Percentiles rank a stretch among this genome's conserved stretches.
phyloP scores from a whole-genome alignment of 2,888 invertebrate genomes.

The Tipula vernalis region DNA sequence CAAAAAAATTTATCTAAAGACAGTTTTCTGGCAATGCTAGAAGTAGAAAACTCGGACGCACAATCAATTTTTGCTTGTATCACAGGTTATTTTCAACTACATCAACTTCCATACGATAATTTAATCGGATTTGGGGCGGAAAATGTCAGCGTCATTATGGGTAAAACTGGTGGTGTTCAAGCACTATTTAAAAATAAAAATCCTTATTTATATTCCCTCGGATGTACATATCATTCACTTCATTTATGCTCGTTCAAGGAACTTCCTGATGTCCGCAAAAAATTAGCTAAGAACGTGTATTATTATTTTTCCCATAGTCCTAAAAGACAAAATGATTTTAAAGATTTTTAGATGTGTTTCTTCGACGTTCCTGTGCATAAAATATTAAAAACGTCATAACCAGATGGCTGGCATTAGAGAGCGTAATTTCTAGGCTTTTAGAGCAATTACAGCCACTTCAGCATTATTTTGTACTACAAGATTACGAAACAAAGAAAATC shows the following conservation, averaged over 20 bases:
- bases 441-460: background rate
- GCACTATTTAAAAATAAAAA: conserved; percentile 9
- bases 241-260: conserved; percentile 13
- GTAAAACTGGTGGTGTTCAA: background rate
- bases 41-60: background rate
- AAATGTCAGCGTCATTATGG: background rate
- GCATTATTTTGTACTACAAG: background rate
- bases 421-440: background rate
- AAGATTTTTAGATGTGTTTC: conserved; percentile 21
- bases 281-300: conserved; percentile 20
- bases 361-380: conserved; percentile 21
- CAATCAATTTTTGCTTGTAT: background rate
- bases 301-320: conserved; percentile 22
- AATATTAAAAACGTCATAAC: conserved; percentile 17
- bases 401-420: background rate
- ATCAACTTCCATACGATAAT: background rate
- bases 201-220: conserved; percentile 19
- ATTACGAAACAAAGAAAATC: background rate
- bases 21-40: background rate
- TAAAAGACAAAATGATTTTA: conserved; percentile 21
- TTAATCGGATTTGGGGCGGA: background rate
- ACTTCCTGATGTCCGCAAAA: conserved; percentile 21
- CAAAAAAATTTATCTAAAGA: too few relatives aligned
- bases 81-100: background rate
- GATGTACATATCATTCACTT: conserved; percentile 22